Base-by-base conservation (phyloP, 2,797 vertebrate genomes). In the Loris lydekkerianus region DNA sequence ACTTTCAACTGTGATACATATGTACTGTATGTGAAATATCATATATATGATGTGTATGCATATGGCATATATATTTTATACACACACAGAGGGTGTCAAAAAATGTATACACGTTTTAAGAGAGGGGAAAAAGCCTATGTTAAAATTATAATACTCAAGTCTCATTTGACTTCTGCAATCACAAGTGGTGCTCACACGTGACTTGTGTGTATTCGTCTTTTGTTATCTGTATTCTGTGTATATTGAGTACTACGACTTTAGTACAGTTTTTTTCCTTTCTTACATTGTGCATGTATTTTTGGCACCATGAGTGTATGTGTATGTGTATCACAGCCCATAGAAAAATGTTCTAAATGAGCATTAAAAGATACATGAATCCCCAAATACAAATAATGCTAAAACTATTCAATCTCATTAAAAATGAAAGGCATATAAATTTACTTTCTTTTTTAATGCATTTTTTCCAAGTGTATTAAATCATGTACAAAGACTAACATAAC, bases 361-460 rank as follows among this genome's bases (percentile, higher is more conserved):
- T 81, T 75, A 7, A 81, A 17, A 86, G 18, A 67, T 40, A 53
- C 10, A 61, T 10, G 21, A 77, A 69, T 34, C 75, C 67, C 18
- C 75, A 87, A 91, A 78, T 70, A 80, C 1, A 61, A 78, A 43
- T 58, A 61, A 77, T 34, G 29, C 63, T 93, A 85, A 92, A 70
- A 82, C 23, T 60, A 40, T 31, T 23, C 63, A 18, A 85, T 90
- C 46, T 7, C 27, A 53, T 83, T 80, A 56, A 86, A 92, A 94
- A 18, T 75, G 25, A 78, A 56, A 85, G 25, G 31, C 53, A 20
- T 27, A 8, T 17, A 31, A 27, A 73, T 49, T 37, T 63, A 58
- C 60, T 94, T 65, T 94, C 23, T 92, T 63, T 70, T 46, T 34
- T 3, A 60, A 83, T 23, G 40, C 87, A n/a, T 89, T 96, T 90